Percentiles rank a stretch among this genome's conserved stretches.
phyloP scores from a whole-genome alignment of 53 echinoderm and acorn worm species.

The Antedon mediterranea region DNA sequence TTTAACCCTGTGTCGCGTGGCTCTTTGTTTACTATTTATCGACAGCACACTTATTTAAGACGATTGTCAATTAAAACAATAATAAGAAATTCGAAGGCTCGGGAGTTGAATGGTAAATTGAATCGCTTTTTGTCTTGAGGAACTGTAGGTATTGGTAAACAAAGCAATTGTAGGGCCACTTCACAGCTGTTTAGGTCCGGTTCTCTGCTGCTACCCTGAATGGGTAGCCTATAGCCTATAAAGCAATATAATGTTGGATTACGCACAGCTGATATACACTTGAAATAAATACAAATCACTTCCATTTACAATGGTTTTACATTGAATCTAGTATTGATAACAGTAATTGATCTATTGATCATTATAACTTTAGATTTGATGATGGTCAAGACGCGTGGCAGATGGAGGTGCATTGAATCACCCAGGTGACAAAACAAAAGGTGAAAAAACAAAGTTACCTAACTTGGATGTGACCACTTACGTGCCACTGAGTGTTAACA shows the following conservation, averaged over 20 bases:
- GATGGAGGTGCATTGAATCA: neutral
- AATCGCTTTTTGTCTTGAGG: neutral
- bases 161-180: neutral
- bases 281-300: no score
- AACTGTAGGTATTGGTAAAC: neutral
- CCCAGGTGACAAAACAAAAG: neutral
- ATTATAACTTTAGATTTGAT: no score
- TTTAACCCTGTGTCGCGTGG: neutral
- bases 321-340: no score
- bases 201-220: no score
- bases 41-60: neutral
- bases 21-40: neutral
- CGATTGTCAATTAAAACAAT: neutral
- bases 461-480: no score
- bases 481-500: no score
- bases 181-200: neutral
- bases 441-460: no score
- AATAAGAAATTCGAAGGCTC: neutral
- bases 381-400: neutral
- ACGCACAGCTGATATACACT: no score
- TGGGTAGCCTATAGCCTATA: no score
- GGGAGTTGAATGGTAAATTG: neutral
- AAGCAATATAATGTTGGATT: no score
- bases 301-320: no score
- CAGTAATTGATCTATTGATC: no score